Evolutionary conservation across 1,140 invertebrate species (phyloP).

Genomic region (Zaprionus davidi): DNA sequence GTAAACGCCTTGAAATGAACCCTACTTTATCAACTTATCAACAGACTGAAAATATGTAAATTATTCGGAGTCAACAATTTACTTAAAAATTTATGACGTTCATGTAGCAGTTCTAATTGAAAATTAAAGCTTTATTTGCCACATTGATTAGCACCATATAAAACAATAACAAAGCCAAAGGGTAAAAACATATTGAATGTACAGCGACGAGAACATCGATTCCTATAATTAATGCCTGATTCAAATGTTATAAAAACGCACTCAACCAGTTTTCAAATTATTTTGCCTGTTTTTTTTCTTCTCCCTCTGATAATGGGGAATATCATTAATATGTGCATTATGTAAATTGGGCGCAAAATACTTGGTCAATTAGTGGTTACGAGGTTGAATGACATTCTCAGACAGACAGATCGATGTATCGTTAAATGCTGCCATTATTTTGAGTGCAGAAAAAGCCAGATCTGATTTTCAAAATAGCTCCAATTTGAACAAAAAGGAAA

Average conservation of each 20-base stretch:
- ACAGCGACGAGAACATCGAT: constrained; percentile 9
- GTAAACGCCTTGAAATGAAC: background rate
- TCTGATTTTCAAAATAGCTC: no score
- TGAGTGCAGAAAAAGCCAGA: no score
- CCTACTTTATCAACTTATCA: no score
- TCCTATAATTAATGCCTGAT: constrained; percentile 34
- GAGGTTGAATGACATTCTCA: constrained; percentile 47
- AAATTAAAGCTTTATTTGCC: constrained; percentile 28
- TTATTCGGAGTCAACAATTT: background rate
- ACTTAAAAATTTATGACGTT: background rate
- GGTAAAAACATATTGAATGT: constrained; percentile 6
- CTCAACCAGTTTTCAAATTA: constrained; percentile 34
- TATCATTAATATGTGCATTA: constrained; percentile 36
- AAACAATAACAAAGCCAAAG: constrained; percentile 9
- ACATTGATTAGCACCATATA: constrained; percentile 17
- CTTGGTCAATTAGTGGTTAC: background rate
- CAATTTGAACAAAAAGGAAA: no score
- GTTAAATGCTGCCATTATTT: no score
- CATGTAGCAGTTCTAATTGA: constrained; percentile 30
- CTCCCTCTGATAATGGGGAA: constrained; percentile 5
- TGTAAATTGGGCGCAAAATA: constrained; percentile 34
- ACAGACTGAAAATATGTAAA: background rate
- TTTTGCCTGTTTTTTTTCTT: constrained; percentile 26
- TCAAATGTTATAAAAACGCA: constrained; percentile 17
- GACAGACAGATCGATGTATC: background rate